Evolutionary conservation across 2,113 vertebrate species (phyloP).

Genomic region (Pleuronectes platessa): DNA sequence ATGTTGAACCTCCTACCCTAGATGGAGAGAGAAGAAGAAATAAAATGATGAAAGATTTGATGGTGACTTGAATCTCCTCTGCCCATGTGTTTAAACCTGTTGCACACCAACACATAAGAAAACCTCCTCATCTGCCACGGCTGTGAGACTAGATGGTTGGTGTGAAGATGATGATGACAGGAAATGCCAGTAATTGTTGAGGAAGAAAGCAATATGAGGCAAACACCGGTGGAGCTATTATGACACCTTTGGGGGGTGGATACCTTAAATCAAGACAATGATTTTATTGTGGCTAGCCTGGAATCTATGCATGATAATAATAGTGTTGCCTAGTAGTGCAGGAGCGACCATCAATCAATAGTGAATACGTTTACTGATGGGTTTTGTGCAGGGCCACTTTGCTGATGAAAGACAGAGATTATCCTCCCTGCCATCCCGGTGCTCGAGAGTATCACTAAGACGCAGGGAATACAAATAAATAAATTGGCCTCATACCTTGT

Average conservation of each 20-base stretch:
- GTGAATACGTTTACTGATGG: conserved; percentile 79
- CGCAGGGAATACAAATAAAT: conserved; percentile 83
- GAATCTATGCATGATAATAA: conserved; percentile 82
- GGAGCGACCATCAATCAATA: conserved; percentile 82
- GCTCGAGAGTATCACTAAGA: conserved; percentile 80
- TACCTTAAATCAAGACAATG: conserved; percentile 80
- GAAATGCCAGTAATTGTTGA: conserved; percentile 54
- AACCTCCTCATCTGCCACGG: not conserved
- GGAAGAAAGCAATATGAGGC: conserved; percentile 65
- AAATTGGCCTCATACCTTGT: conserved; percentile 79
- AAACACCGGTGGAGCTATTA: conserved; percentile 67
- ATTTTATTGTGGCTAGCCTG: conserved; percentile 82
- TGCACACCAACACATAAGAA: conserved; percentile 24
- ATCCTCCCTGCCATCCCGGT: conserved; percentile 72
- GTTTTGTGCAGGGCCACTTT: conserved; percentile 82
- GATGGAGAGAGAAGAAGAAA: not conserved
- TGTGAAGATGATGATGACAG: conserved; percentile 61
- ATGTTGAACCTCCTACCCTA: too few relatives aligned
- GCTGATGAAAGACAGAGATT: conserved; percentile 84
- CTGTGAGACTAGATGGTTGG: conserved; percentile 1
- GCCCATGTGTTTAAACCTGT: conserved; percentile 51
- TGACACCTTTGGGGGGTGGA: conserved; percentile 61
- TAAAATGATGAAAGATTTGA: not conserved
- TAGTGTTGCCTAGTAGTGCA: conserved; percentile 80
- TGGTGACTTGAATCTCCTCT: not conserved